Evolutionary conservation across 2,797 vertebrate species (phyloP).

Genomic region (Loris lydekkerianus): DNA sequence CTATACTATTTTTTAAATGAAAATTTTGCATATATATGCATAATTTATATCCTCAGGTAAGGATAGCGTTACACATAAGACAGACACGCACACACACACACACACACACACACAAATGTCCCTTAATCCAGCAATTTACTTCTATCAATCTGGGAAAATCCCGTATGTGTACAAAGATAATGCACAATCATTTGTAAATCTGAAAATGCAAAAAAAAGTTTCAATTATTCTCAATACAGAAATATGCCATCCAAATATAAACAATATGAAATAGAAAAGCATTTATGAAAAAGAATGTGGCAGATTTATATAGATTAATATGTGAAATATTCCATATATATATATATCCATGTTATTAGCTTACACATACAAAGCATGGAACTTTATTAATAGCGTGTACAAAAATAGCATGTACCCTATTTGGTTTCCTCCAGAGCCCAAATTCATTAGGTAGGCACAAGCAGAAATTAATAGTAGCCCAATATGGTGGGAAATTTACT

Average conservation of each 20-base stretch:
- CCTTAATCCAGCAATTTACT: background rate
- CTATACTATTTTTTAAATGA: background rate
- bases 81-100: background rate
- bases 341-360: background rate
- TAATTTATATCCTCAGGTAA: background rate
- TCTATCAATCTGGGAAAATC: background rate
- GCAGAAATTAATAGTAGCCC: background rate
- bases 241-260: background rate
- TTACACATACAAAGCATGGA: background rate
- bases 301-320: background rate
- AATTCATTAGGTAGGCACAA: background rate
- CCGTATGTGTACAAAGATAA: background rate
- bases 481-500: background rate
- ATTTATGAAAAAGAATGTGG: background rate
- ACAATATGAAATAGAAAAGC: background rate
- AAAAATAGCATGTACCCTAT: background rate
- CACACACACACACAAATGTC: background rate
- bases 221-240: background rate
- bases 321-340: background rate
- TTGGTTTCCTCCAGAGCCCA: background rate
- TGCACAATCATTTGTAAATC: background rate
- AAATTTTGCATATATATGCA: background rate
- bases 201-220: conserved; percentile 9
- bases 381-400: background rate
- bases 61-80: background rate